These are phyloP conservation scores for Osmerus eperlanus DNA, from an alignment of 2,113 vertebrate genomes.

Conservation along the genomic window DNA sequence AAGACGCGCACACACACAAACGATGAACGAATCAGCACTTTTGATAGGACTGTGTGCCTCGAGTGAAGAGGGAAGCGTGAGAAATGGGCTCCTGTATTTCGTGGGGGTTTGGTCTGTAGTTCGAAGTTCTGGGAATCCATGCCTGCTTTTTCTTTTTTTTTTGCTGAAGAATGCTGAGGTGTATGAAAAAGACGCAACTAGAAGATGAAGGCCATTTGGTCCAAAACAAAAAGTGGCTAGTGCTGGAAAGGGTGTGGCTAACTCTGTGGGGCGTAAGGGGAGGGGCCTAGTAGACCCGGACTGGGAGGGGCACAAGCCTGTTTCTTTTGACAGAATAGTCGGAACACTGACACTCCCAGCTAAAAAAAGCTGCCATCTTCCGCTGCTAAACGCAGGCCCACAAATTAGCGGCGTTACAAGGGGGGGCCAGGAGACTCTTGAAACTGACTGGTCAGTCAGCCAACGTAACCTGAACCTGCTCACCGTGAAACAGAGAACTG, in stretches of 20 bases:
- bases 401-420: slow-evolving; percentile 30
- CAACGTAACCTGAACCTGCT: background rate
- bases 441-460: slow-evolving; percentile 12
- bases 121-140: slow-evolving; percentile 12
- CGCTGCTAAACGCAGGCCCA: slow-evolving; percentile 50
- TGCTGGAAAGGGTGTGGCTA: slow-evolving; percentile 37
- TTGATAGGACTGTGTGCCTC: slow-evolving; percentile 52
- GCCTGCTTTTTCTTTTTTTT: slow-evolving; percentile 15
- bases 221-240: slow-evolving; percentile 34
- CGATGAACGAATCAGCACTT: slow-evolving; percentile 50
- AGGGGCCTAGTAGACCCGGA: background rate
- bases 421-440: background rate
- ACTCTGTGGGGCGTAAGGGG: slow-evolving; percentile 25
- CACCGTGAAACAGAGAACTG: slow-evolving; percentile 46
- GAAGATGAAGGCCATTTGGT: background rate
- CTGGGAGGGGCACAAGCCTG: slow-evolving; percentile 5
- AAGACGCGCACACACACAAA: no score
- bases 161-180: slow-evolving; percentile 10
- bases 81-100: slow-evolving; percentile 2
- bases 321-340: slow-evolving; percentile 20
- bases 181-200: no score
- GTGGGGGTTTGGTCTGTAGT: slow-evolving; percentile 18
- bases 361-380: slow-evolving; percentile 61
- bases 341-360: slow-evolving; percentile 41
- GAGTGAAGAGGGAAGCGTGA: slow-evolving; percentile 36